Evolutionary conservation across 2,888 invertebrate genomes (phyloP), one percentile per base, ranked within the genome.

Genomic region (Antheraea yamamai): DNA sequence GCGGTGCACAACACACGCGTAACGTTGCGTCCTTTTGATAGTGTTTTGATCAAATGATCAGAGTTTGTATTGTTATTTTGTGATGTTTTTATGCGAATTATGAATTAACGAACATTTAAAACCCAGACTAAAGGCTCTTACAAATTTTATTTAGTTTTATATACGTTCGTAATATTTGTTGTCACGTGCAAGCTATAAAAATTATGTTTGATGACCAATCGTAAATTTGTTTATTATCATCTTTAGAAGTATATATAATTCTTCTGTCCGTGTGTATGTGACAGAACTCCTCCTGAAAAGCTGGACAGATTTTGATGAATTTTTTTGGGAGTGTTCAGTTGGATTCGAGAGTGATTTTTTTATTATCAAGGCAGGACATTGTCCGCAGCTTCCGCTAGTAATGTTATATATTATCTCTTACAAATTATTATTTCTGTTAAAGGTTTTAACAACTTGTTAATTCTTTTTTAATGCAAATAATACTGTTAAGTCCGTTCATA

Each of bases 1-100:
- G 79, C 80, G 80, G 81, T 82, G 83, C 81, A 85, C 80, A 80
- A 79, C 77, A 47, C 71, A 58, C 72, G 23, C 30, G 73, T 58
- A 35, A 16, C n/a, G 61, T 68, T 66, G 66, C 26, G 52, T 61
- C 72, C 70, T 8, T 70, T 39, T 39, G 23, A 39, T 70, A 39
- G 18, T 39, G 39, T n/a, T 70, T 18, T 4, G 4, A 35, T 68
- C 20, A 35, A 35, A 2, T 68, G 0, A 68, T 68, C 26, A 30
- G 30, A 66, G 14, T 68, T 30, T 18, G 20, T 70, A 66, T 30
- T 26, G 6, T 14, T 66, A 66, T 66, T 66, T 30, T 26, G 64
- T 30, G 18, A 66, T 16, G 26, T 66, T 3, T 64, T 66, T 30
- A 30, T 30, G 30, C 1, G 64, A 30, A 66, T 14, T 14, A 30